Evolutionary conservation across 2,888 invertebrate species (phyloP), one percentile per base, ranked within the genome.

Genomic region (Erpobdella octoculata): DNA sequence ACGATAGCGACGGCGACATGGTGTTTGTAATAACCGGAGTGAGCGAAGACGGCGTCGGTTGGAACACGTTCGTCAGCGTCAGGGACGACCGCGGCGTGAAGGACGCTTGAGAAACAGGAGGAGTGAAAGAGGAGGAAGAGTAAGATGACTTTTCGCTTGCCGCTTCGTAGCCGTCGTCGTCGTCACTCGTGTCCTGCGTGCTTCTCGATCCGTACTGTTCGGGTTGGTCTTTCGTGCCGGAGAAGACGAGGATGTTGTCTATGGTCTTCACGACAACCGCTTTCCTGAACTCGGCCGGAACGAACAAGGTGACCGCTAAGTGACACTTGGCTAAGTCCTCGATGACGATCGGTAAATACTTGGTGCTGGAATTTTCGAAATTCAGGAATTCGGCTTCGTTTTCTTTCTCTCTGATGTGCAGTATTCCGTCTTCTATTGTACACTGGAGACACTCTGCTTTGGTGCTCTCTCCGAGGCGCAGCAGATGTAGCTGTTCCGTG

Each of bases 371-470:
- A 31, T 35, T 35, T n/a, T 62, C 62, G 35, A 62, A 62, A 31
- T 35, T 62, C 6, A 62, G 35, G 33, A 62, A 62, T 35, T 62
- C 62, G 35, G 31, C 35, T 35, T 62, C 62, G 62, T 62, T 31
- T n/a, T 62, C 33, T n/a, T n/a, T 62, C 62, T 62, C 62, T n/a
- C 62, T n/a, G 31, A 62, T 21, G 62, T 31, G 35, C 62, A 62
- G 33, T 28, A 35, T 35, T 8, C 35, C 35, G 62, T 62, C 35
- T 35, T 62, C 62, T 8, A 62, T 35, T n/a, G 33, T 28, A n/a
- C 62, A 62, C 9, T 35, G 6, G 6, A 62, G 62, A 9, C 62
- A 62, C 33, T 62, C 62, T 12, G 35, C n/a, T 12, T 9, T 33
- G 5, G 62, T 62, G 9, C 31, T 62, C 31, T 62, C 62, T 1